A percentile compares a stretch with the other conserved stretches of the same genome.
These are phyloP conservation scores for Oreochromis mossambicus DNA, from an alignment of 2,797 vertebrate species.

Conservation along the genomic window DNA sequence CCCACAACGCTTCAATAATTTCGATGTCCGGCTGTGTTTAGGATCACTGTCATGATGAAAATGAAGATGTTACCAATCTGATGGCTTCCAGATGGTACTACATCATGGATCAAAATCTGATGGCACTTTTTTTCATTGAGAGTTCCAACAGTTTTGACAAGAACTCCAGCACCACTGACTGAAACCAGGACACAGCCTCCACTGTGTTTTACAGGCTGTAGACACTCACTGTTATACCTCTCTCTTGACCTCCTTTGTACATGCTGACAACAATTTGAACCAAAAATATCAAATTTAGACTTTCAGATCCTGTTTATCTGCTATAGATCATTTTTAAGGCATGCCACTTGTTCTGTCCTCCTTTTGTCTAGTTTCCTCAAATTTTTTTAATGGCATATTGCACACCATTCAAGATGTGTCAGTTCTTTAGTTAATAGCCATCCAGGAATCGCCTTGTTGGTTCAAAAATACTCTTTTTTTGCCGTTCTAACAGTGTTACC, in stretches of 20 bases:
- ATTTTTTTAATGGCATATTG: not conserved
- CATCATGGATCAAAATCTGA: not conserved
- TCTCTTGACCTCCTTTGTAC: not conserved
- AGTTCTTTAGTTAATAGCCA: fast-evolving
- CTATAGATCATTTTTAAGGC: not conserved
- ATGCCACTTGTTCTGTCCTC: not conserved
- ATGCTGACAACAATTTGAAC: not conserved
- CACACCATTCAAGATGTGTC: not conserved
- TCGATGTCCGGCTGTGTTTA: not conserved
- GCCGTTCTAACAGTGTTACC: not conserved
- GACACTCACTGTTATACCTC: not conserved
- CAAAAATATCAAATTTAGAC: not conserved
- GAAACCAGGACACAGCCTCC: not conserved
- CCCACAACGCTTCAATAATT: not conserved
- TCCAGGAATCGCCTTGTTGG: not conserved
- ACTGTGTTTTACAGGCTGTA: not conserved
- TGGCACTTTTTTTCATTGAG: not conserved
- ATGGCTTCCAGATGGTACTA: not conserved
- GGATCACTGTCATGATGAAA: not conserved
- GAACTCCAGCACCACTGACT: not conserved
- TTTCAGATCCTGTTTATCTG: not conserved
- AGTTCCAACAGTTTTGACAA: not conserved
- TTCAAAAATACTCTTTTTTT: not conserved
- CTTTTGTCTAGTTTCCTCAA: not conserved
- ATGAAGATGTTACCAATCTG: not conserved